phyloP scores from a whole-genome alignment of 1,140 invertebrate species.

The Calycopis cecrops region DNA sequence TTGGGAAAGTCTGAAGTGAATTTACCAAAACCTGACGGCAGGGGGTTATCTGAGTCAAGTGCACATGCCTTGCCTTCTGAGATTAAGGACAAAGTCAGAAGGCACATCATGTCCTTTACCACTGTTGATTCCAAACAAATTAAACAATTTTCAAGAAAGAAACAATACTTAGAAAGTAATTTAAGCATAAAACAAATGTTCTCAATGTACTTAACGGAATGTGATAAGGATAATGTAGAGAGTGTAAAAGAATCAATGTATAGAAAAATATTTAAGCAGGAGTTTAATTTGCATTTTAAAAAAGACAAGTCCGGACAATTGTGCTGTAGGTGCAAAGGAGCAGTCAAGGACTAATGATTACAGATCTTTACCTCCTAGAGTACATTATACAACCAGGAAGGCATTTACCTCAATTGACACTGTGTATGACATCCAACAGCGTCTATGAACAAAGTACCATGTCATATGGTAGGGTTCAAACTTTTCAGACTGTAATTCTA shows the following conservation, averaged over 20 bases:
- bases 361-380: no score
- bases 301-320: slow-evolving; percentile 53
- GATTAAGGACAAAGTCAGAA: slow-evolving; percentile 54
- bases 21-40: slow-evolving; percentile 60
- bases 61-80: slow-evolving; percentile 48
- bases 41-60: slow-evolving; percentile 51
- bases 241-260: slow-evolving; percentile 71
- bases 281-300: slow-evolving; percentile 71
- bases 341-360: slow-evolving; percentile 47
- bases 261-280: slow-evolving; percentile 66
- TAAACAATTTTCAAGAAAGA: slow-evolving; percentile 59
- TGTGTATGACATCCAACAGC: no score
- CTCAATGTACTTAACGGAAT: slow-evolving; percentile 60
- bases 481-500: slow-evolving; percentile 1
- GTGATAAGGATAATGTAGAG: slow-evolving; percentile 43
- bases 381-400: no score
- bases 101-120: slow-evolving; percentile 54
- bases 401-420: no score
- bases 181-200: slow-evolving; percentile 71
- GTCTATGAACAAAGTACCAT: no score
- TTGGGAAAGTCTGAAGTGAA: slow-evolving; percentile 60
- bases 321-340: slow-evolving; percentile 56
- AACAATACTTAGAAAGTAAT: slow-evolving; percentile 62
- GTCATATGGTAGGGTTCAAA: no score
- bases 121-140: slow-evolving; percentile 55